phyloP scores from a whole-genome alignment of 1,140 invertebrate genomes.

The Drosophila arawakana region DNA sequence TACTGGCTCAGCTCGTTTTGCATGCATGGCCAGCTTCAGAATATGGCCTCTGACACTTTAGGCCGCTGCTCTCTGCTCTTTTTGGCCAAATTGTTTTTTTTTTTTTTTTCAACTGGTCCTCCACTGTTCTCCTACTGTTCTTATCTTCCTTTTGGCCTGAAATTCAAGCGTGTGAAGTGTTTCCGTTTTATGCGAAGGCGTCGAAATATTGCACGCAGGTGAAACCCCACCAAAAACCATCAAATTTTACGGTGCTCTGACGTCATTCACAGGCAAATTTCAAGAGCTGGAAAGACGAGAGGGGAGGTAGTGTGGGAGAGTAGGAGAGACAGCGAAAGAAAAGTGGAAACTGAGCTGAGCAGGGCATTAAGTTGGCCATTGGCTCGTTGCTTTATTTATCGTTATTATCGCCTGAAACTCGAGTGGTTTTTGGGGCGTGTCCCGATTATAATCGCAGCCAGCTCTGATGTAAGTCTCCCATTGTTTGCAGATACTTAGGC shows the following conservation, averaged over 20 bases:
- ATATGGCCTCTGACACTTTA: slow-evolving; percentile 13
- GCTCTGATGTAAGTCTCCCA: slow-evolving; percentile 41
- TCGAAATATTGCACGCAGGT: slow-evolving; percentile 46
- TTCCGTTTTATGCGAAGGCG: slow-evolving; percentile 40
- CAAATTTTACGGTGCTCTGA: slow-evolving; percentile 32
- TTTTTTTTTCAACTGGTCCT: background rate
- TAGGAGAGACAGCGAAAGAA: background rate
- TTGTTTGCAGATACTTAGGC: slow-evolving; percentile 52
- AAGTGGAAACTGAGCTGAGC: background rate
- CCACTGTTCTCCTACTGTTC: background rate
- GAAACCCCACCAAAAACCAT: slow-evolving; percentile 1
- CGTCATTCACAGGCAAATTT: slow-evolving; percentile 49
- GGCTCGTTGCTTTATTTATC: slow-evolving; percentile 52
- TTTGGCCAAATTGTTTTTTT: slow-evolving; percentile 37
- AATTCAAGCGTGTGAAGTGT: slow-evolving; percentile 53
- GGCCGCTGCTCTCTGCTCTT: slow-evolving; percentile 10
- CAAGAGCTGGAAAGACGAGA: background rate
- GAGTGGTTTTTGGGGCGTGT: slow-evolving; percentile 48
- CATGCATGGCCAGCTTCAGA: slow-evolving; percentile 49
- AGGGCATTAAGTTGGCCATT: slow-evolving; percentile 34
- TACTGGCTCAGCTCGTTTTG: slow-evolving; percentile 51
- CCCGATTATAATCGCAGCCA: slow-evolving; percentile 34
- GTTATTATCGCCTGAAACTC: slow-evolving; percentile 50
- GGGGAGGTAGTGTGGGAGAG: no score
- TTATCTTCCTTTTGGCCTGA: slow-evolving; percentile 12